These are phyloP conservation scores for Ceuthmochares aereus DNA, from an alignment of 2,113 vertebrate species.

Conservation along the genomic window DNA sequence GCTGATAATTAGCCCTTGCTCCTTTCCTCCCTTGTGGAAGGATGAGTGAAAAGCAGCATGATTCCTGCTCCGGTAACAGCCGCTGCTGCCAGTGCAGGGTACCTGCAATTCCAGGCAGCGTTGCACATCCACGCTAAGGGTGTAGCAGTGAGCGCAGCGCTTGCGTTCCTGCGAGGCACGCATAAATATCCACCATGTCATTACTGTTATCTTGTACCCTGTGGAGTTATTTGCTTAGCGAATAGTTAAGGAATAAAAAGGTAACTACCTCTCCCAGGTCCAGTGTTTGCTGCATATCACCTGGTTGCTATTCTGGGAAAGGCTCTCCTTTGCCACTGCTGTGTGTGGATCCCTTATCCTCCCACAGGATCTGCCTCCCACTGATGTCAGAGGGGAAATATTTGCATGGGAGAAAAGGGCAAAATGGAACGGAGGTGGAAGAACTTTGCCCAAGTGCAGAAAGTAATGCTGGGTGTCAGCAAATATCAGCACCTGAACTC, in stretches of 20 bases:
- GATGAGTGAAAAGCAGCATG: not conserved
- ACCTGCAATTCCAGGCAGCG: accelerated
- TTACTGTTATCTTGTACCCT: not conserved
- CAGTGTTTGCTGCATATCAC: not conserved
- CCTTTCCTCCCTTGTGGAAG: not conserved
- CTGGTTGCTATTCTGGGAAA: not conserved
- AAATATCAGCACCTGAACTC: not conserved
- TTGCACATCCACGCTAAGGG: not conserved
- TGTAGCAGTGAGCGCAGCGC: not conserved
- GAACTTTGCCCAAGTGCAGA: not conserved
- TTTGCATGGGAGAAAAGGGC: constrained; percentile 31
- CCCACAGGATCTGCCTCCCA: not conserved
- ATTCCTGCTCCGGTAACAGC: not conserved
- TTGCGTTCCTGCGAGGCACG: not conserved
- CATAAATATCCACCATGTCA: not conserved
- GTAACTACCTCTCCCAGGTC: not conserved
- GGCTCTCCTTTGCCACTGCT: not conserved
- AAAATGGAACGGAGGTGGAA: not conserved
- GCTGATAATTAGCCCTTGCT: not conserved
- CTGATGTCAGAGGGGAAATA: constrained; percentile 29
- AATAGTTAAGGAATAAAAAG: not conserved
- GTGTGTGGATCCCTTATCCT: not conserved
- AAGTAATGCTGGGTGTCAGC: not conserved
- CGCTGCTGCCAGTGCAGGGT: not conserved
- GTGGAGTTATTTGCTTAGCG: constrained; percentile 30